Evolutionary conservation across 2,888 invertebrate species (phyloP).

Genomic region (Clanis bilineata): DNA sequence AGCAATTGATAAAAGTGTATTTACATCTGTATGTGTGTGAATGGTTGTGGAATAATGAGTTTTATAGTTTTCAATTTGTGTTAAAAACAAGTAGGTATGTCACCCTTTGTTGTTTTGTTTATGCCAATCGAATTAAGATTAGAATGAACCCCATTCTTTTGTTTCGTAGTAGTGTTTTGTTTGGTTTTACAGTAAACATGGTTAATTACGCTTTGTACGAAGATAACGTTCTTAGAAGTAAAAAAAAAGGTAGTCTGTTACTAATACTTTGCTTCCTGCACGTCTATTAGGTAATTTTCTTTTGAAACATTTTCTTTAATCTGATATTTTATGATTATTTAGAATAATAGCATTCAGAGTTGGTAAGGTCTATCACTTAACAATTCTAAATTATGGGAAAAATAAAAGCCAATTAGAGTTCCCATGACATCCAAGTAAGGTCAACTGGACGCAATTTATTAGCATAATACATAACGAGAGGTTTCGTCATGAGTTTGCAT

Average conservation of each 20-base stretch:
- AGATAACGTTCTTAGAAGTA: too few species aligned
- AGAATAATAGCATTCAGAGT: too few species aligned
- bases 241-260: too few species aligned
- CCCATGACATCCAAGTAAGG: background rate
- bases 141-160: background rate
- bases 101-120: slow-evolving; percentile 38
- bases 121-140: slow-evolving; percentile 9
- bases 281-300: too few species aligned
- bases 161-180: background rate
- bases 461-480: background rate
- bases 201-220: background rate
- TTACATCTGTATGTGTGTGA: slow-evolving; percentile 27
- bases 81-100: slow-evolving; percentile 19
- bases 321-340: too few species aligned
- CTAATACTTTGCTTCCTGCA: too few species aligned
- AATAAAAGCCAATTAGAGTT: too few species aligned
- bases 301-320: background rate
- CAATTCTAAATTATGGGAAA: too few species aligned
- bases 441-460: background rate
- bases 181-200: background rate
- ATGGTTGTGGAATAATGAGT: slow-evolving; percentile 34
- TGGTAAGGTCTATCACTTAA: too few species aligned
- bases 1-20: slow-evolving; percentile 19
- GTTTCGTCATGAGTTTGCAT: background rate
- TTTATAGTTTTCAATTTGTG: slow-evolving; percentile 16